Conservation (phyloP, 2,797 vertebrate genomes). For the Gallirallus australis region DNA sequence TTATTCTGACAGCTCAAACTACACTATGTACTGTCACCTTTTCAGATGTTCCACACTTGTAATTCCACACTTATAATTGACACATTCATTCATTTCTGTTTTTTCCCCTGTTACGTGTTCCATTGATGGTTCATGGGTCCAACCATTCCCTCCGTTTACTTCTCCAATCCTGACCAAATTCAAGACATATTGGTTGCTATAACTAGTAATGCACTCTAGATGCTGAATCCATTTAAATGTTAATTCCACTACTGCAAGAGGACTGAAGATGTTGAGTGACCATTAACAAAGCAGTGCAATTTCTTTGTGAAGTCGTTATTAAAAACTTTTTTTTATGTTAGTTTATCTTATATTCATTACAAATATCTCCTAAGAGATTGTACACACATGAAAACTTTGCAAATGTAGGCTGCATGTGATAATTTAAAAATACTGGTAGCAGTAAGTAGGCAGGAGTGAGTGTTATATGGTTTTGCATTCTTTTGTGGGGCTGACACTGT, state of each 20-base stretch:
- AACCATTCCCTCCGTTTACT: background rate
- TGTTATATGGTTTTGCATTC: background rate
- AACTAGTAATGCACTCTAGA: background rate
- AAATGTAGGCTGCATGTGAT: background rate
- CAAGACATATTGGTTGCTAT: background rate
- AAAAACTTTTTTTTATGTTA: background rate
- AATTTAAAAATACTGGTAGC: background rate
- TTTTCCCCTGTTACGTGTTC: background rate
- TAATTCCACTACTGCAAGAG: background rate
- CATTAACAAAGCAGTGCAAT: background rate
- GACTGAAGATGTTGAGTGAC: background rate
- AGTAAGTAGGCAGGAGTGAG: background rate
- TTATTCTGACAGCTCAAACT: background rate
- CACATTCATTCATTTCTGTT: background rate
- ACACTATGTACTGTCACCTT: background rate
- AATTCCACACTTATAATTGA: background rate
- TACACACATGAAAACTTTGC: background rate
- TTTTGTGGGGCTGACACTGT: background rate
- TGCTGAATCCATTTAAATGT: background rate
- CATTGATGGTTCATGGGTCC: background rate
- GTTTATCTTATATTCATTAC: background rate
- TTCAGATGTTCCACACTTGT: background rate
- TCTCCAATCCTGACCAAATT: background rate
- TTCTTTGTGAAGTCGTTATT: background rate
- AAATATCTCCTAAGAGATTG: background rate